phyloP scores from a whole-genome alignment of 2,113 vertebrate species.

The Callorhinus ursinus region DNA sequence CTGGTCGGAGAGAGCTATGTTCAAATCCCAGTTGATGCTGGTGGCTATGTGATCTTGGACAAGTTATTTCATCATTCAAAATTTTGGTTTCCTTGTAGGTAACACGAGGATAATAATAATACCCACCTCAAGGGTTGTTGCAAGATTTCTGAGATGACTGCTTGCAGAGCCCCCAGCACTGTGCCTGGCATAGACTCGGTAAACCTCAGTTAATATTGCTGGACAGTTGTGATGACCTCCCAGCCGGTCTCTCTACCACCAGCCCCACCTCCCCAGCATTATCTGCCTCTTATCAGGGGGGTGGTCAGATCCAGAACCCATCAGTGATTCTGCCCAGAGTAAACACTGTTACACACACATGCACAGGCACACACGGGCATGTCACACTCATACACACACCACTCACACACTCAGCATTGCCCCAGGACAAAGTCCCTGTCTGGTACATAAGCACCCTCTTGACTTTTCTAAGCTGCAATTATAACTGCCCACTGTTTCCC shows the following conservation, averaged over 20 bases:
- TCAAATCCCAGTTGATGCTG: not conserved
- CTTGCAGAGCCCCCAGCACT: not conserved
- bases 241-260: not conserved
- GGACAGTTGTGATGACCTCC: not conserved
- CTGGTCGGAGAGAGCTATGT: not conserved
- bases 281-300: not conserved
- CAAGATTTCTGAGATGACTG: not conserved
- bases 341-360: not conserved
- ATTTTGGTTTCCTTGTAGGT: not conserved
- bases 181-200: fast-evolving
- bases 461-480: not conserved
- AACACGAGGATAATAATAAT: not conserved
- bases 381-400: not conserved
- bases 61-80: not conserved
- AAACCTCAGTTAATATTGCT: not conserved
- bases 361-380: not conserved
- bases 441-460: not conserved
- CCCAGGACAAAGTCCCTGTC: not conserved
- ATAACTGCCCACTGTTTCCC: not conserved
- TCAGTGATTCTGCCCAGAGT: not conserved
- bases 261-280: not conserved
- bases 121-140: not conserved
- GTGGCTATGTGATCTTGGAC: not conserved
- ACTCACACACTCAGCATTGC: too few species aligned
- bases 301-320: not conserved